These are phyloP conservation scores for Myotis daubentonii DNA, from an alignment of 2,797 vertebrate species.

Conservation along the genomic window DNA sequence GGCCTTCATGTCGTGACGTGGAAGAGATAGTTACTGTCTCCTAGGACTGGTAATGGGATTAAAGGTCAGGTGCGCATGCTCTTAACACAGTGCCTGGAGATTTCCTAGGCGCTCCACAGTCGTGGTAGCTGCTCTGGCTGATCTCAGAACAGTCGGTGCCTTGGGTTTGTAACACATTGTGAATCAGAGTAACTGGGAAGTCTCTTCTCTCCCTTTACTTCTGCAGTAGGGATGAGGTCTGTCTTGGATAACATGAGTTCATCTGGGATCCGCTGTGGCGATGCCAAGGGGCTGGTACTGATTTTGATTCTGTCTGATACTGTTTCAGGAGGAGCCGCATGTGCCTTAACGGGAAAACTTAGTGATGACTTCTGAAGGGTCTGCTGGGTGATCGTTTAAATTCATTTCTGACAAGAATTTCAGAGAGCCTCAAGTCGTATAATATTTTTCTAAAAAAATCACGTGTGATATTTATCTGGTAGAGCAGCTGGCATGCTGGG, in stretches of 20 bases:
- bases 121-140: not conserved
- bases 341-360: not conserved
- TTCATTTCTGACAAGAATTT: conserved; percentile 55
- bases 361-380: conserved; percentile 27
- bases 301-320: conserved; percentile 21
- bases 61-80: fast-evolving
- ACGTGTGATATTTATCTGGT: conserved; percentile 23
- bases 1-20: not conserved
- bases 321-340: not conserved
- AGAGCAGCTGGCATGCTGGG: not conserved
- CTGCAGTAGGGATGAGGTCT: not conserved
- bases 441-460: conserved; percentile 51
- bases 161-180: not conserved
- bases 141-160: not conserved
- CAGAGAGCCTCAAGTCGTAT: conserved; percentile 45
- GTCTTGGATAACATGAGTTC: too few relatives aligned
- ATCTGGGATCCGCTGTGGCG: not conserved
- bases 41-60: fast-evolving
- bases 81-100: too few relatives aligned
- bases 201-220: not conserved
- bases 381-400: conserved; percentile 15
- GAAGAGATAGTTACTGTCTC: not conserved
- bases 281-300: not conserved
- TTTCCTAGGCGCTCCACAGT: not conserved
- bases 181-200: not conserved